These are phyloP conservation scores for Tillus elongatus DNA, from an alignment of 2,888 invertebrate genomes.

Conservation along the genomic window DNA sequence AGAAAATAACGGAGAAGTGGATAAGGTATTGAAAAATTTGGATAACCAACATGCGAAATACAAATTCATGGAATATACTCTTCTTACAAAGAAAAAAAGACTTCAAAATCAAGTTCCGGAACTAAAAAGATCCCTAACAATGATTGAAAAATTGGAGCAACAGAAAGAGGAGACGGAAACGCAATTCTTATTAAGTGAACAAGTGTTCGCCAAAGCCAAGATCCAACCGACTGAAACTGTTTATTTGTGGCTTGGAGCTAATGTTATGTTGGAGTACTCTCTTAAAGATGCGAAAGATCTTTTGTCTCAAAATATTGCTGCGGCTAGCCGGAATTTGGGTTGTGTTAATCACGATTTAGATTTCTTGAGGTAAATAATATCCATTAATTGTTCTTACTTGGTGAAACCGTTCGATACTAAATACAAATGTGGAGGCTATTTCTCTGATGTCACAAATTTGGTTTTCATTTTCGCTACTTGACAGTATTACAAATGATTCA, in stretches of 20 bases:
- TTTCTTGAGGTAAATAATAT: slow-evolving; percentile 73
- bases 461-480: no score
- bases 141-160: slow-evolving; percentile 79
- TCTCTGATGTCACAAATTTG: no score
- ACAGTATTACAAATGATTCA: no score
- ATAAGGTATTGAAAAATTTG: slow-evolving; percentile 73
- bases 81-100: slow-evolving; percentile 76
- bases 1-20: slow-evolving; percentile 74
- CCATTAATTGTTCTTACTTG: no score
- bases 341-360: slow-evolving; percentile 89
- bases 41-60: slow-evolving; percentile 95
- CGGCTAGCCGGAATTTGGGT: slow-evolving; percentile 73
- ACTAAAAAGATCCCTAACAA: slow-evolving; percentile 78
- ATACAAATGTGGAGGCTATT: no score
- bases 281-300: slow-evolving; percentile 82
- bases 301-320: slow-evolving; percentile 71
- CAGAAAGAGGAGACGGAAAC: slow-evolving; percentile 77
- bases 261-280: slow-evolving; percentile 95
- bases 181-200: slow-evolving; percentile 86
- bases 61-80: slow-evolving; percentile 92
- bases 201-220: slow-evolving; percentile 67
- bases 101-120: slow-evolving; percentile 92
- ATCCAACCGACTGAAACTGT: slow-evolving; percentile 87
- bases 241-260: slow-evolving; percentile 76
- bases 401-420: no score